Evolutionary conservation across 2,113 vertebrate species (phyloP).

Genomic region (Oenanthe melanoleuca): DNA sequence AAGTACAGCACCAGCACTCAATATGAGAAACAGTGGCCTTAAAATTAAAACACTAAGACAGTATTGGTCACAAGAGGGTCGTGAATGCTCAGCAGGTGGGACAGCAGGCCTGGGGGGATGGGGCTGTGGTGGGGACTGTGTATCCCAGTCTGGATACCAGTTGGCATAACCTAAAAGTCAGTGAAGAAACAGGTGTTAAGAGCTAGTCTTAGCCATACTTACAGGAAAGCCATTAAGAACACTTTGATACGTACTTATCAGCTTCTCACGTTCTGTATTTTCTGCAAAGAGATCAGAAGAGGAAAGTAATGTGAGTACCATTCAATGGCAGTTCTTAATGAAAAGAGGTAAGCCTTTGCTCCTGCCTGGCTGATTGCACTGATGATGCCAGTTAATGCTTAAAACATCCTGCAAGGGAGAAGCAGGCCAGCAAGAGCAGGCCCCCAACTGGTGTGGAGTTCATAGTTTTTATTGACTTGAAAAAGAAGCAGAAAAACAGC

Average conservation of each 20-base stretch:
- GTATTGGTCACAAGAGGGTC: background rate
- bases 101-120: background rate
- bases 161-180: slow-evolving; percentile 46
- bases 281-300: slow-evolving; percentile 70
- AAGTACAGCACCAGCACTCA: slow-evolving; percentile 40
- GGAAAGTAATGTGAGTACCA: background rate
- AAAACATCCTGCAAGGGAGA: background rate
- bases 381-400: background rate
- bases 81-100: background rate
- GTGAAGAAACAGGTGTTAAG: background rate
- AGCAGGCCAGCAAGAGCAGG: background rate
- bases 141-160: slow-evolving; percentile 73
- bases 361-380: background rate
- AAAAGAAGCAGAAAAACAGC: background rate
- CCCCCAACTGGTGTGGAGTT: background rate
- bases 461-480: background rate
- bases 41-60: slow-evolving; percentile 44
- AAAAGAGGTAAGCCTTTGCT: background rate
- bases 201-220: background rate
- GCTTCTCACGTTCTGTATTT: slow-evolving; percentile 61
- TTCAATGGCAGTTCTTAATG: background rate
- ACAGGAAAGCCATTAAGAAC: background rate
- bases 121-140: background rate
- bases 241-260: slow-evolving; percentile 69
- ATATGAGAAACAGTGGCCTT: slow-evolving; percentile 54